Evolutionary conservation across 2,113 vertebrate genomes (phyloP).

Genomic region (Redunca redunca): DNA sequence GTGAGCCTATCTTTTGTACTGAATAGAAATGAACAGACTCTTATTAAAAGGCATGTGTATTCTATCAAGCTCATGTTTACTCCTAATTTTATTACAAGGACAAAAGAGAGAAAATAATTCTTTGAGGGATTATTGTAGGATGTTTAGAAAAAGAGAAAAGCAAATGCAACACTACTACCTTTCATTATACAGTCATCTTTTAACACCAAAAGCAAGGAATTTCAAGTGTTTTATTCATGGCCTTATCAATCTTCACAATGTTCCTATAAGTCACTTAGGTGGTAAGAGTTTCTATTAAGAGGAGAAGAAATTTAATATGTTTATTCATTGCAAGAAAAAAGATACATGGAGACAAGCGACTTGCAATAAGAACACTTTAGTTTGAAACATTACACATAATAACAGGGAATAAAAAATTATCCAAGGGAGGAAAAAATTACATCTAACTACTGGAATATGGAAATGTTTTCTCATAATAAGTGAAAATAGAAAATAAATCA

Average conservation of each 20-base stretch:
- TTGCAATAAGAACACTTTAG: constrained; percentile 35
- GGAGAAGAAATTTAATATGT: constrained; percentile 25
- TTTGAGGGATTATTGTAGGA: neutral
- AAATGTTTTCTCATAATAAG: constrained; percentile 46
- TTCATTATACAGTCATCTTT: neutral
- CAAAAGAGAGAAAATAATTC: neutral
- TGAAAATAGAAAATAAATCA: constrained; percentile 58
- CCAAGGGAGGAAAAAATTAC: constrained; percentile 38
- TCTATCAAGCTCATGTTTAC: constrained; percentile 19
- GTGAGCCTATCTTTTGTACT: constrained; percentile 11
- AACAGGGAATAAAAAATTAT: constrained; percentile 38
- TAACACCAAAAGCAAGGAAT: neutral
- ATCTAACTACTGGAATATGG: constrained; percentile 17
- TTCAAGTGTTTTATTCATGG: constrained; percentile 22
- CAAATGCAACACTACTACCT: neutral
- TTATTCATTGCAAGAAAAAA: constrained; percentile 50
- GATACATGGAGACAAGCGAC: neutral
- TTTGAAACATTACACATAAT: constrained; percentile 60
- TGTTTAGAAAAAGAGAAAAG: constrained; percentile 13
- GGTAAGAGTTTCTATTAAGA: constrained; percentile 27
- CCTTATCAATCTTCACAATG: constrained; percentile 11
- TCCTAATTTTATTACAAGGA: constrained; percentile 45
- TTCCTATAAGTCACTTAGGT: neutral
- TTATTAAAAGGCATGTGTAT: constrained; percentile 23
- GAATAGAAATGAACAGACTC: constrained; percentile 39